Evolutionary conservation across 1,140 invertebrate genomes (phyloP).

Genomic region (Ptiloglossa arizonensis): DNA sequence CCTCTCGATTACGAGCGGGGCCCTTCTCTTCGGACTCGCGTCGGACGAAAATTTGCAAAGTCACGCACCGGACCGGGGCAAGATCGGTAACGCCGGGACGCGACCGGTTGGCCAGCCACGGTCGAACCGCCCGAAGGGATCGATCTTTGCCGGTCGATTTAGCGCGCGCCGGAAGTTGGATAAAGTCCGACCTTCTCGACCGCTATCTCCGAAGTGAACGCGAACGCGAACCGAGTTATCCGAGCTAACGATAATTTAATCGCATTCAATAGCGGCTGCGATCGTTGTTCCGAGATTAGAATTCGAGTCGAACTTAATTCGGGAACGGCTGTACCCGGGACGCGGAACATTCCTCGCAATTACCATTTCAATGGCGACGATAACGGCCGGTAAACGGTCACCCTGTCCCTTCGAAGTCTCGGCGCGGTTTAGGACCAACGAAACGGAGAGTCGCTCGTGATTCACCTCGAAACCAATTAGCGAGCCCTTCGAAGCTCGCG

Average conservation of each 20-base stretch:
- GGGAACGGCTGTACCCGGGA: not conserved
- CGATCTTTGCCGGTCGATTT: conserved; percentile 64
- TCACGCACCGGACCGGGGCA: no score
- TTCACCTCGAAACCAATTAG: not conserved
- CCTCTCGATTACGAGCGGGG: not conserved
- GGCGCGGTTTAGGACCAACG: not conserved
- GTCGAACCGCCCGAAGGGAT: conserved; percentile 53
- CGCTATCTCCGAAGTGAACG: conserved; percentile 23
- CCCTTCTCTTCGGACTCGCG: not conserved
- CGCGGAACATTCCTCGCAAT: conserved; percentile 2
- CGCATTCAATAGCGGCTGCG: conserved; percentile 54
- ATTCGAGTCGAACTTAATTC: conserved; percentile 10
- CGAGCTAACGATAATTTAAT: conserved; percentile 61
- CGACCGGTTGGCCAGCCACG: conserved; percentile 8
- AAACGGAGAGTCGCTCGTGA: not conserved
- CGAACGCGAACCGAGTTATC: conserved; percentile 48
- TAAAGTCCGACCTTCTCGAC: conserved; percentile 52
- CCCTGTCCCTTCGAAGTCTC: not conserved
- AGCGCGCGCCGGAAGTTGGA: conserved; percentile 52
- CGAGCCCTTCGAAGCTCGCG: not conserved
- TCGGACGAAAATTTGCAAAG: not conserved
- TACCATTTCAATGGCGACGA: conserved; percentile 6
- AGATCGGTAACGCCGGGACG: no score
- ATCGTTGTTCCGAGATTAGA: conserved; percentile 41
- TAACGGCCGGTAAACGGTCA: not conserved